Base-by-base conservation (phyloP, 2,888 invertebrate genomes). In the Cremastinae sp. region DNA sequence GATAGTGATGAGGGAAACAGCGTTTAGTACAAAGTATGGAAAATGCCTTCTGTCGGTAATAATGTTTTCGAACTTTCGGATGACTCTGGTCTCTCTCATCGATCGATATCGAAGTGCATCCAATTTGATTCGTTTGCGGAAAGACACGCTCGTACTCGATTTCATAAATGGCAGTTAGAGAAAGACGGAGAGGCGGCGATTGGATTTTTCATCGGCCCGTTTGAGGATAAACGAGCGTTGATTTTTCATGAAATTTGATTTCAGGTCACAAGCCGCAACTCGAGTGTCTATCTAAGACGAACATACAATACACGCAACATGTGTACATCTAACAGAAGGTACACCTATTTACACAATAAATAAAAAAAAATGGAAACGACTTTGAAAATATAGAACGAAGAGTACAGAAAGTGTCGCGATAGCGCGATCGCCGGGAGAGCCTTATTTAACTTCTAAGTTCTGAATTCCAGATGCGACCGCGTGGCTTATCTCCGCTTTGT, bases 401-500 rank as follows among this genome's bases (percentile, higher is more conserved):
- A 43, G n/a, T 12, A 22, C 20, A 18, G 41, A 28, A 49, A 69
- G 56, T 51, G 12, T 59, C 18, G 18, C 58, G 39, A 49, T 20
- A 58, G 20, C 9, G 12, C 18, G 61, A 22, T 64, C 43, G 37
- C 35, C 28, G 14, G n/a, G 39, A 61, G 28, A 51, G 14, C 1
- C 53, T 68, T 76, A 78, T 78, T 65, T 66, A 59, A 87, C 83
- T 18, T 76, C 78, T 59, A 87, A 75, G 77, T 86, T 87, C 72
- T 86, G 81, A 68, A 88, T 79, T 79, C 85, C 87, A 12, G 84
- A 83, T 59, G 83, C 82, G 2, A 87, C 85, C 18, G 85, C 85
- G 35, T 82, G 85, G 55, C 82, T 83, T 47, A 87, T 83, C 79
- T 88, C 82, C 59, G 84, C 84, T 71, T 82, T 84, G 73, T 86